These are phyloP conservation scores for Lerista edwardsae DNA, from an alignment of 2,797 vertebrate species.

Conservation along the genomic window DNA sequence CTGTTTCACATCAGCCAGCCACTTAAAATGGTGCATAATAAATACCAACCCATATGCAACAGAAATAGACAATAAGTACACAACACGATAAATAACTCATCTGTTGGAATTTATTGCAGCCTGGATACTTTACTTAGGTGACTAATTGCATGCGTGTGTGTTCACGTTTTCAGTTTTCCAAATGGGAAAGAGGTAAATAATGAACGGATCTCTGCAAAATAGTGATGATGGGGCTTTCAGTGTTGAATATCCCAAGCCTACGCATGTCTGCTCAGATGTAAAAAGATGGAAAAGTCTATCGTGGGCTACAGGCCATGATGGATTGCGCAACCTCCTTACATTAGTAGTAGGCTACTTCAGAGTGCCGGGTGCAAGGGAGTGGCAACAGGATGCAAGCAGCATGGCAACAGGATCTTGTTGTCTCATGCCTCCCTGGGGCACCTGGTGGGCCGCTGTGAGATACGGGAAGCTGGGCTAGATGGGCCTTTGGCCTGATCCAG, in stretches of 20 bases:
- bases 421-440: too few species aligned
- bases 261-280: too few species aligned
- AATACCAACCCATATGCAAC: background rate
- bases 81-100: background rate
- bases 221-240: background rate
- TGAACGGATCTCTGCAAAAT: background rate
- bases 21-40: background rate
- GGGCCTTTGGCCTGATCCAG: too few species aligned
- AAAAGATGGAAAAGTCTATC: too few species aligned
- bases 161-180: background rate
- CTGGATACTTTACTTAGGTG: background rate
- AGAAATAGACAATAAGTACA: background rate
- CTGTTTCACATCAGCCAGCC: conserved; percentile 12
- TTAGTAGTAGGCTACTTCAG: too few species aligned
- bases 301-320: too few species aligned
- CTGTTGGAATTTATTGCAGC: background rate
- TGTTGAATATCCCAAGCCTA: background rate
- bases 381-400: too few species aligned
- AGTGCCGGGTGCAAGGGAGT: too few species aligned
- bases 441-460: too few species aligned
- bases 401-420: too few species aligned
- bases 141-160: background rate
- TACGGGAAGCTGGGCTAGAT: too few species aligned
- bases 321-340: too few species aligned
- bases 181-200: background rate